A percentile compares a stretch with the other conserved stretches of the same genome.
Conservation (phyloP, 2,113 vertebrate genomes). For the Odocoileus virginianus region DNA sequence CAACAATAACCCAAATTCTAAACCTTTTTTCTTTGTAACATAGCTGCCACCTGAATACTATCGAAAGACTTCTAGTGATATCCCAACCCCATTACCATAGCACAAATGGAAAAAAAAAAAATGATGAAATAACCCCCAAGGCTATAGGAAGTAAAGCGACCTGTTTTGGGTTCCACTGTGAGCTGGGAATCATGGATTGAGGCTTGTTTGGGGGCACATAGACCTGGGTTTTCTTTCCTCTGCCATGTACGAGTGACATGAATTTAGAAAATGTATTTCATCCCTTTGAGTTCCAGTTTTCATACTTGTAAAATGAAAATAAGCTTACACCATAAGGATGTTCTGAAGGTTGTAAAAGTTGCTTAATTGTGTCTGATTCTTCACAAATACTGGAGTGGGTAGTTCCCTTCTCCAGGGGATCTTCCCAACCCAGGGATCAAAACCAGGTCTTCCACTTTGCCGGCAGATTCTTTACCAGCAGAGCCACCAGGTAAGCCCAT, state of each 20-base stretch:
- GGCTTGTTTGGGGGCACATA: not conserved
- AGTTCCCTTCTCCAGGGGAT: not conserved
- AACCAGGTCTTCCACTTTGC: not conserved
- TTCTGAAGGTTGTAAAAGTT: not conserved
- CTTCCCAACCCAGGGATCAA: not conserved
- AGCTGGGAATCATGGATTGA: not conserved
- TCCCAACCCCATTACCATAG: fast-evolving
- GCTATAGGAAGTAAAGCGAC: not conserved
- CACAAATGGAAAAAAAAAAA: not conserved
- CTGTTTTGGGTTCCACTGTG: fast-evolving
- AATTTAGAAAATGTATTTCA: not conserved
- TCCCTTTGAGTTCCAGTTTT: not conserved
- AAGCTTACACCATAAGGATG: not conserved
- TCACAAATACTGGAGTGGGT: not conserved
- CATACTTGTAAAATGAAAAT: not conserved
- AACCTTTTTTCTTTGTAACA: not conserved
- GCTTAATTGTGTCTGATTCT: not conserved
- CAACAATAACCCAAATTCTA: not conserved
- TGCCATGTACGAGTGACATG: fast-evolving
- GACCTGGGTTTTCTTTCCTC: not conserved
- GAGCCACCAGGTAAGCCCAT: not conserved
- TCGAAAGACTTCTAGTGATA: not conserved
- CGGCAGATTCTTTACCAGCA: not conserved
- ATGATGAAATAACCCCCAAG: not conserved
- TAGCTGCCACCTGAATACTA: too few species aligned